Evolutionary conservation across 2,888 invertebrate species (phyloP), one percentile per base, ranked within the genome.

Genomic region (Acrobasis consociella): DNA sequence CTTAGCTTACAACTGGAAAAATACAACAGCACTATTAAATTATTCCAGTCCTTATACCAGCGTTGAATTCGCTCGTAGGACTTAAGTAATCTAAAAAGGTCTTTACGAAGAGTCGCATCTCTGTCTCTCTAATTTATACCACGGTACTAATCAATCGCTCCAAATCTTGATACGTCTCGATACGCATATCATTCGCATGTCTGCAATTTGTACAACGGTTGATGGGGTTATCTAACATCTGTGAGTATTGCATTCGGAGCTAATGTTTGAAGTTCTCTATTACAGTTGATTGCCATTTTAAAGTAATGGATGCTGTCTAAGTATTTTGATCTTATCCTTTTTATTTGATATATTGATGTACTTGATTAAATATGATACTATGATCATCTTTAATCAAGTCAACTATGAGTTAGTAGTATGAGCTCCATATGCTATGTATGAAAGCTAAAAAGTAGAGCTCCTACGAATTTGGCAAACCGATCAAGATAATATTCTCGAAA

Each of bases 101-200:
- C 22, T 22, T 22, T 22, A 42, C 13, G 2, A 8, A 11, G 5
- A 11, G 46, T 7, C 46, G 46, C 52, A 50, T 13, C 53, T 52
- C 13, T 52, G 22, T 46, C 22, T 42, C 15, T 11, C 11, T 56
- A 42, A 1, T 56, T 56, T 42, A 49, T 22, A 46, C 22, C 31
- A 16, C 60, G 62, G 52, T 64, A 60, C 62, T 61, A 60, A 64
- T 64, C 65, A 63, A 62, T 58, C 50, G 62, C 42, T 62, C 42
- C 49, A 60, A 55, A 62, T 62, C 62, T 62, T 62, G 67, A 67
- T 67, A 61, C 53, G 60, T 67, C 59, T 62, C 56, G 67, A 67
- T 65, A 67, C 38, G 55, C 55, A 51, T 63, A 62, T 64, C 62
- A 62, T 62, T 64, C 62, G 42, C 60, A 52, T 52, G 60, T 63